Conservation (phyloP, 2,113 vertebrate species). For the Nothocercus nigrocapillus region DNA sequence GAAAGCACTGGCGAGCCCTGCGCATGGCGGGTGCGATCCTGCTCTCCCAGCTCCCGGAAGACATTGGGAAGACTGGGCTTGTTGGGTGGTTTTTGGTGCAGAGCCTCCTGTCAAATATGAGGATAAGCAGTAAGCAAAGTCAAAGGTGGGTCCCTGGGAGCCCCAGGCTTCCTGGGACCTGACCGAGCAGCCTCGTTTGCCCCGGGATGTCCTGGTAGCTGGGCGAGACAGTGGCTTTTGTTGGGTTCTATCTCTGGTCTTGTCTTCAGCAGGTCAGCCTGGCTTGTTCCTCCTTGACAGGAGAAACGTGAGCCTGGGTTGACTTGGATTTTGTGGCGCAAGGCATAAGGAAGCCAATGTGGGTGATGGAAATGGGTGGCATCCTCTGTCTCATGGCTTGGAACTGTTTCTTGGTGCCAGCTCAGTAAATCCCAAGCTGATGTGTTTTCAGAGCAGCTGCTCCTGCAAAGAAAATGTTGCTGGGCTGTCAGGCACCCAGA, state of each 20-base stretch:
- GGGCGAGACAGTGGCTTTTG: not conserved
- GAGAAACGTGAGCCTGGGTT: too few species aligned
- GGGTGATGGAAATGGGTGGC: not conserved
- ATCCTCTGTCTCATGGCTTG: not conserved
- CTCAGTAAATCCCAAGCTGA: not conserved
- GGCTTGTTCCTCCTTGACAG: not conserved
- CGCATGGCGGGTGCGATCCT: accelerated
- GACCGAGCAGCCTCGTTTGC: not conserved
- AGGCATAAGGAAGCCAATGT: not conserved
- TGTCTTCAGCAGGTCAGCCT: not conserved
- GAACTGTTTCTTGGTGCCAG: not conserved
- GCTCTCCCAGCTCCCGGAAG: not conserved
- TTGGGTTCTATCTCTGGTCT: accelerated
- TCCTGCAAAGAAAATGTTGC: not conserved
- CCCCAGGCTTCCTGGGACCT: accelerated
- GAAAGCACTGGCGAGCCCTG: not conserved
- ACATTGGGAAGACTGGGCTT: not conserved
- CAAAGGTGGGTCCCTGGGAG: accelerated
- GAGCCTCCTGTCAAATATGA: not conserved
- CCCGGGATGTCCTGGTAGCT: accelerated
- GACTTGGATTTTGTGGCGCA: not conserved
- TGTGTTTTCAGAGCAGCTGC: not conserved
- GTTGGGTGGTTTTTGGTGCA: not conserved
- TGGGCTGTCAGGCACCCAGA: not conserved
- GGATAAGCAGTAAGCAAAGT: accelerated